Evolutionary conservation across 2,888 invertebrate species (phyloP).

Genomic region (Drosophila paramelanica): DNA sequence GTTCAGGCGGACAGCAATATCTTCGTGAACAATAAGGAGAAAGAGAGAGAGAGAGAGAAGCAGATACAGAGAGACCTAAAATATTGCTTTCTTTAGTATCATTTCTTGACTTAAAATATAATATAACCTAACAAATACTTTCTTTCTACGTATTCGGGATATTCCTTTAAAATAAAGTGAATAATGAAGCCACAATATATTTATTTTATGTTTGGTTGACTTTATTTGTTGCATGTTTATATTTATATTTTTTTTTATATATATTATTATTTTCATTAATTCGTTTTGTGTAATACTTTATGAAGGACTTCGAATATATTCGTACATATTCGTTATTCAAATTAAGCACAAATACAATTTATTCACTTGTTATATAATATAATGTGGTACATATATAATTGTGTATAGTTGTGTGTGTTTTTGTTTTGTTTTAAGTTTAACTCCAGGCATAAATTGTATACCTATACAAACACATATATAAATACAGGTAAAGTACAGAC

Average conservation of each 20-base stretch:
- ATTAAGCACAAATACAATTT: conserved; percentile 74
- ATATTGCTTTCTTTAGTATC: too few species aligned
- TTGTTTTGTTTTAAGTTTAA: conserved; percentile 8
- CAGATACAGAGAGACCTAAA: too few species aligned
- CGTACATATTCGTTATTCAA: conserved; percentile 51
- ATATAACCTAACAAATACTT: too few species aligned
- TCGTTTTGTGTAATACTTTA: conserved; percentile 73
- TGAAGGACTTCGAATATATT: conserved; percentile 75
- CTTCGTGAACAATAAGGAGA: too few species aligned
- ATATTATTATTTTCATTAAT: conserved; percentile 28
- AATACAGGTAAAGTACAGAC: conserved; percentile 39
- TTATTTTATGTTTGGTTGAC: conserved; percentile 64
- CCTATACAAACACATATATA: conserved; percentile 47
- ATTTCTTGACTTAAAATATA: too few species aligned
- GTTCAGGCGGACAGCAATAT: too few species aligned
- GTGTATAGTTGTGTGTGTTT: conserved; percentile 15
- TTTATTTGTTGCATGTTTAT: conserved; percentile 61
- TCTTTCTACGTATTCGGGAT: neutral
- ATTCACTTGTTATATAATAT: conserved; percentile 33
- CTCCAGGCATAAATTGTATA: conserved; percentile 31
- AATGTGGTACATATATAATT: conserved; percentile 12
- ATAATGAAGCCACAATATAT: conserved; percentile 11
- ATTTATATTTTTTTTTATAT: neutral
- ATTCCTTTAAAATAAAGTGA: neutral
- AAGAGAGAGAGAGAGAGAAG: too few species aligned